Base-by-base conservation (phyloP, 2,888 invertebrate genomes). In the Drosophila atroscutellata region DNA sequence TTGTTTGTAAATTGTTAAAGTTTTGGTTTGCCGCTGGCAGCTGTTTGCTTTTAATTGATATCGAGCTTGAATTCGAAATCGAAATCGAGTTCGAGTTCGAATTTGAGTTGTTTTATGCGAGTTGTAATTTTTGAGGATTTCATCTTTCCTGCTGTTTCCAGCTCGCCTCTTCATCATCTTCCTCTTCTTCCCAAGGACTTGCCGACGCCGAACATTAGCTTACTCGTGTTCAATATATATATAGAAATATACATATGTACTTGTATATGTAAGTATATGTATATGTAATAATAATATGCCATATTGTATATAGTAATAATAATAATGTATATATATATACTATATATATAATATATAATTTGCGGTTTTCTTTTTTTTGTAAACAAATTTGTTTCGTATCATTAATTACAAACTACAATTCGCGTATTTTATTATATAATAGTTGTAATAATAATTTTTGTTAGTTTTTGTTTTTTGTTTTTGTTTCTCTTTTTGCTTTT, bases 391-490 rank as follows among this genome's bases (percentile, higher is more conserved):
- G 66, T 85, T 88, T 87, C 73, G 58, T 83, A 80, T 80, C 59
- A 70, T 73, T 85, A 84, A 80, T 90, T 86, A 86, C 90, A 86
- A 81, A 84, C 86, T 89, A 89, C 90, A 86, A 89, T 86, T 86
- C 84, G 90, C 86, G 79, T 89, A 83, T 75, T 77, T 64, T 65
- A 45, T 70, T 20, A 36, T 68, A 76, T 69, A 60, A 85, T 86
- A 86, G 75, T 83, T 75, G 73, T 86, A 83, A 72, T 90, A 88
- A 83, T 78, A 75, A 64, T 72, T 77, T 81, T 78, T 78, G 61
- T 89, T 86, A 81, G 79, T 78, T 86, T 20, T 72, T 65, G 30
- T 34, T 50, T 60, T 67, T 42, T 32, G 18, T 69, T 15, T 20
- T 63, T 81, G 56, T 68, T 47, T 75, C 60, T 68, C 30, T 50